Evolutionary conservation across 2,113 vertebrate genomes (phyloP), one percentile per base, ranked within the genome.

Genomic region (Mandrillus leucophaeus): DNA sequence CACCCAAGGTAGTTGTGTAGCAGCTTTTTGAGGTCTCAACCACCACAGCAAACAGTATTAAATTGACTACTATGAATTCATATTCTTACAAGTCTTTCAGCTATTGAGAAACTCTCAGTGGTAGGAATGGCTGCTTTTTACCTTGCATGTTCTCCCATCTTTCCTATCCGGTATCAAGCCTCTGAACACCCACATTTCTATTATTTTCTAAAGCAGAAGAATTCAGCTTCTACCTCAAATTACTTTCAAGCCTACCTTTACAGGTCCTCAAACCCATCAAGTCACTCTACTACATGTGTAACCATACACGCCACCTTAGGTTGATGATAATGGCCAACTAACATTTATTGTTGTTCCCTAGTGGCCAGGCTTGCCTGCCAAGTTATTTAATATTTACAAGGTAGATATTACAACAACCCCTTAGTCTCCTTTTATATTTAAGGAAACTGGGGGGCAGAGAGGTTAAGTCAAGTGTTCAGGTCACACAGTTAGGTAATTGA

Each of bases 61-160:
- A 76, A 94, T 32, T 23, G 20, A 23, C 18, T 55, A 23, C 90
- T 76, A 68, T 27, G 40, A 82, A 52, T 81, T 20, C n/a, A 92
- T 23, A 66, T 23, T 90, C 59, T 83, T 86, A 43, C 6, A 73
- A 79, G 8, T 76, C 48, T 75, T 92, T 50, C 70, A 78, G n/a
- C 40, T 84, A 85, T 35, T 81, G 40, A 93, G 78, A 95, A 93
- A 90, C 94, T 79, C 52, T 18, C 20, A 78, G 40, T 59, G 38
- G 55, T 64, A 66, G 43, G 22, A 88, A 92, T 57, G 17, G 17
- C 5, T 96, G 17, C 57, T 93, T 48, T 14, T 92, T 61, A 72
- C n/a, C 50, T 87, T 92, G 50, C 17, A 4, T 52, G 57, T 59
- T 73, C n/a, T 88, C 7, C 38, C 12, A 16, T 68, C 32, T 86